A percentile compares a stretch with the other conserved stretches of the same genome.
Evolutionary conservation across 2,797 vertebrate genomes (phyloP).

Genomic region (Xerus rutilus): DNA sequence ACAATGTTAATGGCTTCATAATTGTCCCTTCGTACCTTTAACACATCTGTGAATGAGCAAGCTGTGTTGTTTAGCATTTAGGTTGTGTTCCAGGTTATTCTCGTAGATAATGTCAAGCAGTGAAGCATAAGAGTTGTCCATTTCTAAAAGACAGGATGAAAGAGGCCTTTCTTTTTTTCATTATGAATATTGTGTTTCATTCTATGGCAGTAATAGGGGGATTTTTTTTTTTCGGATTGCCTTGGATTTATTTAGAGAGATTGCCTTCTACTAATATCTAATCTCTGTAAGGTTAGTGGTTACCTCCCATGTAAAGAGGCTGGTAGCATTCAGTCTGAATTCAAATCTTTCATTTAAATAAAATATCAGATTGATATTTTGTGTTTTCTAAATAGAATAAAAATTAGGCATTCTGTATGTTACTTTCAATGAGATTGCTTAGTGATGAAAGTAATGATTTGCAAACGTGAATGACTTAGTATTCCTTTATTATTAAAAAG

Average conservation of each 20-base stretch:
- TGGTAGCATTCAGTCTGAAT: not conserved
- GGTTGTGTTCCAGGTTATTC: no score
- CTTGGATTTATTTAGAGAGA: no score
- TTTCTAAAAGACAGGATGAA: not conserved
- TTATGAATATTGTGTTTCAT: not conserved
- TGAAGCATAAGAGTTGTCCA: not conserved
- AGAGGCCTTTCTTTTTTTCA: not conserved
- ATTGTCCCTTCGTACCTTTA: no score
- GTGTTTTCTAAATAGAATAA: not conserved
- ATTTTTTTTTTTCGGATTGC: not conserved
- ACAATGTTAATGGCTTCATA: no score
- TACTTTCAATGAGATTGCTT: not conserved
- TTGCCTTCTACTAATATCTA: not conserved
- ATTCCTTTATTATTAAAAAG: not conserved
- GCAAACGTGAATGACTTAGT: not conserved
- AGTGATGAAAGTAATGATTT: not conserved
- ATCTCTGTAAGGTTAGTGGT: not conserved
- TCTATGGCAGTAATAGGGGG: not conserved
- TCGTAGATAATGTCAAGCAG: rapidly evolving
- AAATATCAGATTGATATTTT: not conserved
- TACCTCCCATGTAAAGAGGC: not conserved
- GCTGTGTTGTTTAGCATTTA: rapidly evolving
- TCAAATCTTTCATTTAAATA: not conserved
- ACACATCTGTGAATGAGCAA: rapidly evolving
- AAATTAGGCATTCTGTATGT: not conserved